These are phyloP conservation scores for Yponomeuta malinellus DNA, from an alignment of 2,888 invertebrate genomes.

Conservation along the genomic window DNA sequence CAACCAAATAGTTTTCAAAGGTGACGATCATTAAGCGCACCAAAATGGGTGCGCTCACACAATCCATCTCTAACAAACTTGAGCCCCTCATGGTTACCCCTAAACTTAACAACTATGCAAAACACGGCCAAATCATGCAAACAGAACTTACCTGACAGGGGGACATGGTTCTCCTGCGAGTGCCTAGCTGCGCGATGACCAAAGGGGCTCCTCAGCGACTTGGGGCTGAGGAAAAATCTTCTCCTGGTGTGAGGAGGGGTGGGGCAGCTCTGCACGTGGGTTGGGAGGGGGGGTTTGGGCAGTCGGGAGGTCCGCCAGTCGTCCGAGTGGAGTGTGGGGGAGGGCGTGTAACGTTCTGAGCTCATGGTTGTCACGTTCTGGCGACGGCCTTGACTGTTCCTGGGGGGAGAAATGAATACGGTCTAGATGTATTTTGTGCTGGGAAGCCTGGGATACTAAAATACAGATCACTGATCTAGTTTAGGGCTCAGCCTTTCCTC, in stretches of 20 bases:
- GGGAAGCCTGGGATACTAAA: too few species aligned
- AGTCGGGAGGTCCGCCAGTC: constrained; percentile 74
- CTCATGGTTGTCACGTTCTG: constrained; percentile 34
- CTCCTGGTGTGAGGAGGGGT: constrained; percentile 86
- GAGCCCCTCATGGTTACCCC: constrained; percentile 23
- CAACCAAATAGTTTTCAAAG: too few species aligned
- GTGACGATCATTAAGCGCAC: neutral
- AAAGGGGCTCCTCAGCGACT: constrained; percentile 87
- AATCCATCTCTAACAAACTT: neutral
- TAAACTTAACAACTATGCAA: constrained; percentile 46
- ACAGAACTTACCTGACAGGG: constrained; percentile 79
- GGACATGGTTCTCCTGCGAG: constrained; percentile 78
- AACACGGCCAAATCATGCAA: constrained; percentile 22
- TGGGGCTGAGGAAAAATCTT: constrained; percentile 89
- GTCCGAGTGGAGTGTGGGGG: constrained; percentile 57
- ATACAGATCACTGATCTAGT: too few species aligned
- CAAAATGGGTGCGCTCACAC: neutral
- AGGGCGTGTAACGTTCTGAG: constrained; percentile 65
- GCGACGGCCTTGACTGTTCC: constrained; percentile 53
- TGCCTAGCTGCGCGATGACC: constrained; percentile 68
- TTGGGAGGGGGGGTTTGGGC: constrained; percentile 74
- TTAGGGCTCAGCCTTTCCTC: too few species aligned
- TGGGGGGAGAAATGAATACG: constrained; percentile 19
- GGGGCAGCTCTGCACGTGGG: constrained; percentile 83
- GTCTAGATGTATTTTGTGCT: too few species aligned